Base-by-base conservation (phyloP, 35 echinoderm and acorn worm species). In the Holothuria glaberrima region DNA sequence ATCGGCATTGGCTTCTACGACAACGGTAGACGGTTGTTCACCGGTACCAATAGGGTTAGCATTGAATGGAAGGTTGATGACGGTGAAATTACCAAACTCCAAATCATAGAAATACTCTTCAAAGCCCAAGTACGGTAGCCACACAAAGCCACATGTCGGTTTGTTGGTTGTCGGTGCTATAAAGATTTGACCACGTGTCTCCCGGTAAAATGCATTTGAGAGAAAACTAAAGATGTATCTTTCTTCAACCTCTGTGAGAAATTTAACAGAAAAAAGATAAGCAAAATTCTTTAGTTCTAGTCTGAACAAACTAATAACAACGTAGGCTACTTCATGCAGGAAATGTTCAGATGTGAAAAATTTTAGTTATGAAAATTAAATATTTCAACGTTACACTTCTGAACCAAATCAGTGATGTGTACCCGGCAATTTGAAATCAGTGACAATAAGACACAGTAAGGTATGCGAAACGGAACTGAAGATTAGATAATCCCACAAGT, bases 11-110 rank as follows among this genome's bases (percentile, higher is more conserved):
- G 85, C 63, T 87, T 69, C 85, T 10, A 87, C 64, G 2, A 87
- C 85, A 12, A 87, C 62, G 22, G 85, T 71, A 25, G 85, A 69
- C 44, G 85, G 85, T 87, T 87, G 85, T 54, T 87, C 85, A 21
- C 85, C 85, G 19, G 62, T 69, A 18, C 85, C 85, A 7, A 87
- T 22, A 25, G 85, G 85, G 38, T 87, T 87, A n/a, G 63, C 63
- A 41, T 19, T 9, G 20, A 20, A 69, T 12, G 85, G 85, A 20
- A 87, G n/a, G 63, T 87, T 18, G 30, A 87, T 71, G 24, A 70
- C 22, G 33, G 85, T 87, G 12, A 17, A 87, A 41, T 87, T 87
- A 28, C 85, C 85, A 19, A 71, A 71, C 62, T 68, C 61, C 44
- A 87, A 24, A 50, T 87, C 44, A 35, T 54, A 87, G 65, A 87